Evolutionary conservation across 1,140 invertebrate species (phyloP).

Genomic region (Nautilus pompilius): DNA sequence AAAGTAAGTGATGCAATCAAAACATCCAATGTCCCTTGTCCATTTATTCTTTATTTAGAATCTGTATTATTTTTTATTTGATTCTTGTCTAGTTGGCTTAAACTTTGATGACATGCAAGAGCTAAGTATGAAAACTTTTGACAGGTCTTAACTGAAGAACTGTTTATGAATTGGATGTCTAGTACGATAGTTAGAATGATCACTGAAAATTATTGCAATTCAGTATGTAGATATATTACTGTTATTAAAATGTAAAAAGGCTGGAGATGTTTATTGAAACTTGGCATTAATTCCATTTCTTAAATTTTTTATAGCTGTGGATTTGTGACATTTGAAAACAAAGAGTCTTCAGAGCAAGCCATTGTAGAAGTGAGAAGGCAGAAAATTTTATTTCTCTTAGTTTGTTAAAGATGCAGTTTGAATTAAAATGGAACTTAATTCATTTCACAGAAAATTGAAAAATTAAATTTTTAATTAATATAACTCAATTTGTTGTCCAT

Average conservation of each 20-base stretch:
- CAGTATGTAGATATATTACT: too few relatives aligned
- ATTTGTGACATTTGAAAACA: slow-evolving; percentile 89
- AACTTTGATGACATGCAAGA: not conserved
- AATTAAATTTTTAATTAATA: too few relatives aligned
- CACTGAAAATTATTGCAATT: too few relatives aligned
- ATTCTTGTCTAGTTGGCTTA: not conserved
- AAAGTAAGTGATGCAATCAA: slow-evolving; percentile 61
- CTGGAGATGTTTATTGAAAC: too few relatives aligned
- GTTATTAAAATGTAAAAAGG: too few relatives aligned
- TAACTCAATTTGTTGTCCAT: not conserved
- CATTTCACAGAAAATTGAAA: not conserved
- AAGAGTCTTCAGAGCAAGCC: slow-evolving; percentile 80
- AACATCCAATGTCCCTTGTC: not conserved
- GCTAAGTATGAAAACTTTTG: not conserved
- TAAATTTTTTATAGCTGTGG: slow-evolving; percentile 73
- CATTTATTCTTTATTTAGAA: not conserved
- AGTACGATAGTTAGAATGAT: too few relatives aligned
- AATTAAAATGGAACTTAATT: not conserved
- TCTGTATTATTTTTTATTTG: not conserved
- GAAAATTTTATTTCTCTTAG: slow-evolving; percentile 11
- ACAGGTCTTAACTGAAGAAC: too few relatives aligned
- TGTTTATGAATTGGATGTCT: too few relatives aligned
- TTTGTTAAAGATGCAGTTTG: too few relatives aligned
- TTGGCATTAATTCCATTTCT: too few relatives aligned
- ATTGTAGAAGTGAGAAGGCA: slow-evolving; percentile 67